These are phyloP conservation scores for Larimichthys polyactis DNA, from an alignment of 2,113 vertebrate genomes.

Conservation along the genomic window DNA sequence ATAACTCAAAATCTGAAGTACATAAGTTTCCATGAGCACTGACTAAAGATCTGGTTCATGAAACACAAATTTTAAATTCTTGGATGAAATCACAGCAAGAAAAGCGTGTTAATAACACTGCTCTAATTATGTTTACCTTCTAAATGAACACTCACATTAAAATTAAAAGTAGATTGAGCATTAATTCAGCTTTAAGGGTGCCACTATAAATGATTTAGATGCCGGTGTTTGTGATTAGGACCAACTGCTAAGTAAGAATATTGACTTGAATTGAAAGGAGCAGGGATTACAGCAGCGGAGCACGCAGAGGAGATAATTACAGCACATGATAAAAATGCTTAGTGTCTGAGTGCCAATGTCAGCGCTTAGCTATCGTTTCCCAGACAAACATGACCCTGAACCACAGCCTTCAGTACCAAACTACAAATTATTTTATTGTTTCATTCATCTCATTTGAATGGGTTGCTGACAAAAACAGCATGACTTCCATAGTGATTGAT, in stretches of 20 bases:
- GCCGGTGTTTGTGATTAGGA: conserved; percentile 17
- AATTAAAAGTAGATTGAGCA: not conserved
- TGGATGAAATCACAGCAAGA: not conserved
- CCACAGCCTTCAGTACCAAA: conserved; percentile 27
- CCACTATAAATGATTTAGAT: conserved; percentile 23
- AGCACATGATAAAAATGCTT: conserved; percentile 12
- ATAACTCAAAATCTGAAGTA: not conserved
- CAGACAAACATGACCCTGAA: conserved; percentile 33
- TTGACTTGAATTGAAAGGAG: conserved; percentile 21
- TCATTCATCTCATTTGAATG: conserved; percentile 40
- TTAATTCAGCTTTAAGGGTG: conserved; percentile 31
- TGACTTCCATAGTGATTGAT: conserved; percentile 47
- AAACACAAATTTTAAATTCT: not conserved
- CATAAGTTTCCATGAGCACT: not conserved
- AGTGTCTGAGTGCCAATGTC: not conserved
- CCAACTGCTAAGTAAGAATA: not conserved
- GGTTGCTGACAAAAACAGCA: conserved; percentile 22
- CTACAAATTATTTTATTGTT: conserved; percentile 38
- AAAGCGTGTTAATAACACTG: not conserved
- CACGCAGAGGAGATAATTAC: conserved; percentile 3
- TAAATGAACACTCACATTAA: conserved; percentile 4
- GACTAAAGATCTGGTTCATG: not conserved
- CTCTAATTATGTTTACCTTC: not conserved
- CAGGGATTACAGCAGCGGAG: not conserved
- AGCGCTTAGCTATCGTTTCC: conserved; percentile 28